Base-by-base conservation (phyloP, 1,140 invertebrate species). In the Platorchestia sp. region DNA sequence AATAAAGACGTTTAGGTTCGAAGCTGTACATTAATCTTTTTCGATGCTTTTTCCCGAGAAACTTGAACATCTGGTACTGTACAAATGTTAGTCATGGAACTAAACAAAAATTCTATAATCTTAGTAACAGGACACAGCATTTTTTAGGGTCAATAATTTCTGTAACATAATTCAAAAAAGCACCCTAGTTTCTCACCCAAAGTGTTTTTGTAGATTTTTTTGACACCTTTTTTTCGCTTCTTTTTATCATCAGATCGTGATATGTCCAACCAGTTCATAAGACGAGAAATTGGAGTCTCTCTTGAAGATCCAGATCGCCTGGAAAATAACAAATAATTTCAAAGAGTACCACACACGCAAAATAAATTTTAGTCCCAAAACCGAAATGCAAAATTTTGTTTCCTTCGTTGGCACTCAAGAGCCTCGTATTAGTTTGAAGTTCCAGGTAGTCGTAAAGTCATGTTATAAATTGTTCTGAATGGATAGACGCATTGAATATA, bases 261-360 rank as follows among this genome's bases (percentile, higher is more conserved):
- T 27, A 40, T 47, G 43, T 93, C 91, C 43, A 93, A 40, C 91
- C 91, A 93, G 45, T 93, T 93, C 91, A 93, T 93, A 44, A 93
- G 40, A 0, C 91, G 91, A 40, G 91, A 93, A 45, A 93, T 47
- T 42, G 91, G 91, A 47, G 91, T 19, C 45, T 93, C 91, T 40
- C 45, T 40, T 14, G 91, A 93, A 19, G 91, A 93, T 47, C 91
- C 91, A 19, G 43, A 44, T 3, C 91, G 91, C 45, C 91, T 93
- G 91, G 14, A 93, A 93, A 19, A 47, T 45, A 47, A 45, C 3
- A 27, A 43, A 42, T 22, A 19, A 75, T 75, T 75, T 22, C 27
- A 1, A 22, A 75, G 59, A 36, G 27, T 27, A n/a, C 59, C 47
- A 51, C 47, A 51, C 47, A 7, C 6, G 36, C 27, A 75, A 27